A percentile compares a stretch with the other conserved stretches of the same genome.
phyloP scores from a whole-genome alignment of 2,113 vertebrate genomes.

The Mormoops blainvillei region DNA sequence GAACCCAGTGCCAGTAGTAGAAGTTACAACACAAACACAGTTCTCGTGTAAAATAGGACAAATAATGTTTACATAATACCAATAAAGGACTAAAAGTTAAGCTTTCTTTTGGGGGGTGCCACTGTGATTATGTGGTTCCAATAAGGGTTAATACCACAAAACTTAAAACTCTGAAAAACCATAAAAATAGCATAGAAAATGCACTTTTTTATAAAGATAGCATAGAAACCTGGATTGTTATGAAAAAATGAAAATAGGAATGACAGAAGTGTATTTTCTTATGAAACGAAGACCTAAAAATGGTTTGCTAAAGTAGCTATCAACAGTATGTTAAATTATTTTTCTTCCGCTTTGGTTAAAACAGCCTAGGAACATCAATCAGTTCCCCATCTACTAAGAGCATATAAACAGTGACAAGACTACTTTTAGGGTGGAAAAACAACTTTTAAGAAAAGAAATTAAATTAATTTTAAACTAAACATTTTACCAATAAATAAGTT shows the following conservation, averaged over 20 bases:
- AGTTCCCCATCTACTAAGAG: background rate
- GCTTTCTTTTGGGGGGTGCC: background rate
- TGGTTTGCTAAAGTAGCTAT: conserved; percentile 39
- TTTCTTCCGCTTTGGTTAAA: conserved; percentile 65
- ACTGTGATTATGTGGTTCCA: background rate
- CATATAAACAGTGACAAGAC: conserved; percentile 29
- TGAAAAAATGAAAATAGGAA: conserved; percentile 46
- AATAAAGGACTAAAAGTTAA: background rate
- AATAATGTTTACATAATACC: background rate
- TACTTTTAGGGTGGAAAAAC: conserved; percentile 52
- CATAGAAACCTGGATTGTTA: background rate
- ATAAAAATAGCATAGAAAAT: background rate
- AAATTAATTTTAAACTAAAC: conserved; percentile 57
- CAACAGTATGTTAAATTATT: conserved; percentile 35
- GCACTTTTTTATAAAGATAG: too few species aligned
- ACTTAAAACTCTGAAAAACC: background rate
- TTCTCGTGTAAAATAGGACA: conserved; percentile 9
- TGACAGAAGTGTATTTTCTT: conserved; percentile 54
- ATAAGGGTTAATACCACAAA: background rate
- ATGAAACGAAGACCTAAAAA: conserved; percentile 56
- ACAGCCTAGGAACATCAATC: conserved; percentile 41
- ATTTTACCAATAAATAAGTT: conserved; percentile 70
- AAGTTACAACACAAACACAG: background rate
- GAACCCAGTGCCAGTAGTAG: background rate
- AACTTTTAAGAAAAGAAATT: conserved; percentile 42